Percentiles rank a stretch among this genome's conserved stretches.
Evolutionary conservation across 2,113 vertebrate species (phyloP).

Genomic region (Poecilia latipinna): DNA sequence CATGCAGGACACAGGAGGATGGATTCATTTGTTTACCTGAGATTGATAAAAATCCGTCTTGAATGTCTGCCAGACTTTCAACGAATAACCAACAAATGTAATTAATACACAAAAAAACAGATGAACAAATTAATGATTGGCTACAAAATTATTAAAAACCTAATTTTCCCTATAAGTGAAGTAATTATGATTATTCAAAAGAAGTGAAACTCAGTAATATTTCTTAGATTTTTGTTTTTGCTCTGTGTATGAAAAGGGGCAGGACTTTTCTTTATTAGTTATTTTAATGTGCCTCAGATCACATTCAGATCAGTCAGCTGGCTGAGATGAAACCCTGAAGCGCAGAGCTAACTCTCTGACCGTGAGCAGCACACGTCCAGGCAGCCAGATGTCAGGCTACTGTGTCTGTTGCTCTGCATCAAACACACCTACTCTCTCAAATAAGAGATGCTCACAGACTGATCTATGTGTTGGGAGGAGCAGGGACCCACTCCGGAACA

Average conservation of each 20-base stretch:
- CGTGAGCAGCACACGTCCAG: conserved; percentile 38
- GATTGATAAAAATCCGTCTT: too few relatives aligned
- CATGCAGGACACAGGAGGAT: conserved; percentile 48
- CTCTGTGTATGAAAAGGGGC: not conserved
- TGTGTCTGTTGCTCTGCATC: conserved; percentile 27
- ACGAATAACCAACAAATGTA: too few relatives aligned
- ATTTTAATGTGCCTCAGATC: conserved; percentile 20
- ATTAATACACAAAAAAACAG: too few relatives aligned
- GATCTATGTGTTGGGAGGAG: conserved; percentile 5
- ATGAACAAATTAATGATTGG: too few relatives aligned
- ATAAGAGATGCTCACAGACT: conserved; percentile 36
- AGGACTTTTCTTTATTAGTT: not conserved
- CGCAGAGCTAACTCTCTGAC: conserved; percentile 24
- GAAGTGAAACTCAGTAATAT: too few relatives aligned
- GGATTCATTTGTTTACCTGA: not conserved
- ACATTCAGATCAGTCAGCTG: conserved; percentile 13
- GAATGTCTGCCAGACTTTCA: too few relatives aligned
- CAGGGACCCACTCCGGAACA: not conserved
- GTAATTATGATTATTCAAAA: too few relatives aligned
- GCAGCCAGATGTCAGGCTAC: conserved; percentile 31
- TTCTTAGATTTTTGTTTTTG: too few relatives aligned
- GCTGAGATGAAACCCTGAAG: conserved; percentile 32
- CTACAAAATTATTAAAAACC: too few relatives aligned
- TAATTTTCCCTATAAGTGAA: too few relatives aligned
- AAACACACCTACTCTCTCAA: conserved; percentile 34